phyloP scores from a whole-genome alignment of 2,113 vertebrate genomes.

The Rousettus leschenaultii region DNA sequence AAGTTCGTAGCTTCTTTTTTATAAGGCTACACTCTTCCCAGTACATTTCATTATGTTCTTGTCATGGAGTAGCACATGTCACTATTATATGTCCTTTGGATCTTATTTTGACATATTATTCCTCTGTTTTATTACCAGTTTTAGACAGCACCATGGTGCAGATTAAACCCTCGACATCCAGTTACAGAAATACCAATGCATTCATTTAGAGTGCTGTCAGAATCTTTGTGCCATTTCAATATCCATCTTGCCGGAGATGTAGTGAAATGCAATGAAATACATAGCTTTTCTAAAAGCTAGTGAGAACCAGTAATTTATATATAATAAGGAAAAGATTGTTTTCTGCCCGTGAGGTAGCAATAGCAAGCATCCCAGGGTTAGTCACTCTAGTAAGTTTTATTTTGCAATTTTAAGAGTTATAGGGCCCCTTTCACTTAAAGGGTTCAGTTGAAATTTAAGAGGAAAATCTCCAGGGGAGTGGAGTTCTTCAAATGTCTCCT shows the following conservation, averaged over 20 bases:
- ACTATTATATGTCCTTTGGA: slow-evolving; percentile 18
- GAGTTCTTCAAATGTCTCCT: slow-evolving; percentile 16
- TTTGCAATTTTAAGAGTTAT: slow-evolving; percentile 42
- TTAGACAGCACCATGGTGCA: slow-evolving; percentile 22
- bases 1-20: not conserved
- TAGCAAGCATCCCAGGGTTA: slow-evolving; percentile 17
- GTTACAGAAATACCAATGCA: slow-evolving; percentile 24
- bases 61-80: not conserved
- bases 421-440: slow-evolving; percentile 23
- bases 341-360: slow-evolving; percentile 14
- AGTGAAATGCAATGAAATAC: slow-evolving; percentile 44
- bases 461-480: not conserved
- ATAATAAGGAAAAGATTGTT: slow-evolving; percentile 57
- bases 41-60: slow-evolving; percentile 29
- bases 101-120: slow-evolving; percentile 46
- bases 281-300: slow-evolving; percentile 7
- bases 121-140: slow-evolving; percentile 48
- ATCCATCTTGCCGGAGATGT: slow-evolving; percentile 42
- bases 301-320: slow-evolving; percentile 32
- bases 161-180: slow-evolving; percentile 44
- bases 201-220: slow-evolving; percentile 66
- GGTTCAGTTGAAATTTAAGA: slow-evolving; percentile 26
- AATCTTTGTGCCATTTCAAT: slow-evolving; percentile 46
- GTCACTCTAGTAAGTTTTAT: slow-evolving; percentile 33
- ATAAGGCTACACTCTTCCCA: not conserved